These are phyloP conservation scores for Lordiphosa clarofinis DNA, from an alignment of 1,140 invertebrate genomes.

Conservation along the genomic window DNA sequence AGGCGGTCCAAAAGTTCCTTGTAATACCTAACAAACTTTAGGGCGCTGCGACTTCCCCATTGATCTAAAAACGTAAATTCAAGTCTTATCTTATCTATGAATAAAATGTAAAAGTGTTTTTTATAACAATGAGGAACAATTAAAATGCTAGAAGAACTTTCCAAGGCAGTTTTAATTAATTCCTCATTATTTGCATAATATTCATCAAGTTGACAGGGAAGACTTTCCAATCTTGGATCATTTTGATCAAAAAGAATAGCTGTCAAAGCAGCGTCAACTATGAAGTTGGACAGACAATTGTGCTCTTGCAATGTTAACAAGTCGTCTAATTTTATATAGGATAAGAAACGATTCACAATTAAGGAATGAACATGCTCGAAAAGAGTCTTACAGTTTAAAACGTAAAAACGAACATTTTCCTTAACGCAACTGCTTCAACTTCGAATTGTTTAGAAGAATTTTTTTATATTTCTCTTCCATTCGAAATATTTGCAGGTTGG, in stretches of 20 bases:
- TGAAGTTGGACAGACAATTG: not conserved
- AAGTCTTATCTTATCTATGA: no score
- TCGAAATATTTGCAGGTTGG: not conserved
- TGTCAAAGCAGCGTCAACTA: conserved; percentile 4
- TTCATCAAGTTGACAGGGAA: not conserved
- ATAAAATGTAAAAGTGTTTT: no score
- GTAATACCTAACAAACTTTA: no score
- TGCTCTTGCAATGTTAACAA: no score
- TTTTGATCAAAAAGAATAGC: conserved; percentile 4
- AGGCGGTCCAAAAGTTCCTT: not conserved
- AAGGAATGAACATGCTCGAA: not conserved
- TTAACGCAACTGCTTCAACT: no score
- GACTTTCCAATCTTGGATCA: not conserved
- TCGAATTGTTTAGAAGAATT: not conserved
- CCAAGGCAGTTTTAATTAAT: no score
- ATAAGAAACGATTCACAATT: not conserved
- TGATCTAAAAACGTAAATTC: no score
- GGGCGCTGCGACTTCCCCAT: no score
- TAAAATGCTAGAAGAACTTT: no score
- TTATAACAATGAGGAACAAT: no score
- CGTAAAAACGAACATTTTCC: not conserved
- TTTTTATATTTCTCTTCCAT: not conserved
- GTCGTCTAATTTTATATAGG: not conserved
- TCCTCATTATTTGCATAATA: no score
- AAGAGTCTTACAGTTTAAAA: conserved; percentile 3